Conservation (phyloP, 2,797 vertebrate species). For the Coilia nasus region DNA sequence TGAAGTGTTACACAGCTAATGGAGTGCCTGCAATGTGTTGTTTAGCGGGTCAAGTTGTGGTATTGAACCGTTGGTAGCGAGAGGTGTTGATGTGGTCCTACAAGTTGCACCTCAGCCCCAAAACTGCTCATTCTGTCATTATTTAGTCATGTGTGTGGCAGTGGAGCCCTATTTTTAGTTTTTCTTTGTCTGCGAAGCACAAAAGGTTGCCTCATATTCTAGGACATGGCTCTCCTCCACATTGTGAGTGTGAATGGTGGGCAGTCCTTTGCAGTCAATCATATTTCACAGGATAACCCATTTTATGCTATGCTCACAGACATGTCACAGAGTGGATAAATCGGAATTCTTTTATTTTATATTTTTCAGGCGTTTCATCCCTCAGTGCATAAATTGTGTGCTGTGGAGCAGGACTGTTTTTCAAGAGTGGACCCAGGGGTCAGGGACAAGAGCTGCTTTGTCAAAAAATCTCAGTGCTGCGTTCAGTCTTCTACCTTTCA, state of each 20-base stretch:
- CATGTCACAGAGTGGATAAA: constrained; percentile 9
- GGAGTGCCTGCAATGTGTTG: no score
- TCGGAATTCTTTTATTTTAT: not conserved
- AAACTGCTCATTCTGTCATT: not conserved
- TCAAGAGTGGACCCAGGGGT: not conserved
- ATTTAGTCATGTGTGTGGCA: constrained; percentile 7
- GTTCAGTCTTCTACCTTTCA: no score
- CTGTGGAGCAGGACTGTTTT: not conserved
- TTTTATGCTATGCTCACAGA: not conserved
- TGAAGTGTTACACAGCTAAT: no score
- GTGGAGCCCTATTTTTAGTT: constrained; percentile 11
- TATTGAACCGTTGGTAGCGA: no score
- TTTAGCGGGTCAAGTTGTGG: no score
- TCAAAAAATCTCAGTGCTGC: not conserved
- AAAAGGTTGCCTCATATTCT: constrained; percentile 15
- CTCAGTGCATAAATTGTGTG: not conserved
- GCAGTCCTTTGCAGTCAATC: not conserved
- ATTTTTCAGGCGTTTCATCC: not conserved
- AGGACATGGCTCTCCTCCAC: constrained; percentile 6
- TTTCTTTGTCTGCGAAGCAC: not conserved
- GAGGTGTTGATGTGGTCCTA: not conserved
- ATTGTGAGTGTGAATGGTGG: not conserved
- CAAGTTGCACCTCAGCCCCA: not conserved
- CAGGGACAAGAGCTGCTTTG: not conserved
- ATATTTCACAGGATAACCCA: not conserved